Percentiles rank a stretch among this genome's conserved stretches.
Conservation (phyloP, 1,140 invertebrate genomes). For the Samia ricini region DNA sequence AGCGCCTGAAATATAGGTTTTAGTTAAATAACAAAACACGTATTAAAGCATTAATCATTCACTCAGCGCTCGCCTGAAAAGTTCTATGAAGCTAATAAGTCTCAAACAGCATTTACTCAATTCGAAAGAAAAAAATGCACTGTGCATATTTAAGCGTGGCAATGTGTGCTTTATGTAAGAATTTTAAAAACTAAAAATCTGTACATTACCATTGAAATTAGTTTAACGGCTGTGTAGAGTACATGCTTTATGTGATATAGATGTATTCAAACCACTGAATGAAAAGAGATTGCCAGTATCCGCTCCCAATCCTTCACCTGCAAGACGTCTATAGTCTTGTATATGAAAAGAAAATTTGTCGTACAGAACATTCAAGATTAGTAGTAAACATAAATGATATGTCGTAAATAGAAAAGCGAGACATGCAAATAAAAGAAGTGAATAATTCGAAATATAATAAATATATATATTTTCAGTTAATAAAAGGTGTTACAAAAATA, state of each 20-base stretch:
- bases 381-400: neutral
- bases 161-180: no score
- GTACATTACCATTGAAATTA: neutral
- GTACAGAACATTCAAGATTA: neutral
- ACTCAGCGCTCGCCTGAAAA: no score
- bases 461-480: constrained; percentile 53
- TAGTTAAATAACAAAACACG: no score
- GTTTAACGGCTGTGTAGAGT: no score
- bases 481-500: constrained; percentile 65
- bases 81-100: no score
- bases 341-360: neutral
- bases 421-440: constrained; percentile 12
- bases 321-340: neutral
- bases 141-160: no score
- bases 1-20: constrained; percentile 77
- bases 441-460: constrained; percentile 33
- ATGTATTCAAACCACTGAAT: neutral
- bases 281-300: neutral
- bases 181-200: no score
- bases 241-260: neutral
- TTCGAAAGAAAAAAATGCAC: no score
- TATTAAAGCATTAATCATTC: no score
- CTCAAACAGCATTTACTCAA: no score
- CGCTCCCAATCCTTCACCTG: neutral
- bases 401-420: no score